These are phyloP conservation scores for Dolichopus griseipennis DNA, from an alignment of 2,888 invertebrate genomes.

Conservation along the genomic window DNA sequence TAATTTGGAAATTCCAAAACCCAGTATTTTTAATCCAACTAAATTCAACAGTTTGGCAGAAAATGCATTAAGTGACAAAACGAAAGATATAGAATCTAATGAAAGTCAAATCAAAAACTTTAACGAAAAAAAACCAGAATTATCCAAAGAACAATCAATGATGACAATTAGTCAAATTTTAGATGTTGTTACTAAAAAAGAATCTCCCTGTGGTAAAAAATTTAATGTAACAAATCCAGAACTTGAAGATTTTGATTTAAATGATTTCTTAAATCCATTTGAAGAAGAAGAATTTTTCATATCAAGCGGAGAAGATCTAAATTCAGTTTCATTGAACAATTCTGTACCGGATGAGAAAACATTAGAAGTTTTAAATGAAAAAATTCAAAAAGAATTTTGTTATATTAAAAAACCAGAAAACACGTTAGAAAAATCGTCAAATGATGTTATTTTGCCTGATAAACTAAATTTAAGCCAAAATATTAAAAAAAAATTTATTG, in stretches of 20 bases:
- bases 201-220: not conserved
- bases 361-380: no score
- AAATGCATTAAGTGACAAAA: not conserved
- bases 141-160: not conserved
- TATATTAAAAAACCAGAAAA: no score
- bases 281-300: slow-evolving; percentile 29
- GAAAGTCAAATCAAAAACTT: no score
- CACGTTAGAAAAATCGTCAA: no score
- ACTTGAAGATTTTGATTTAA: slow-evolving; percentile 44
- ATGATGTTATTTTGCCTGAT: no score
- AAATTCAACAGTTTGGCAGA: not conserved
- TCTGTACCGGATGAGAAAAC: no score
- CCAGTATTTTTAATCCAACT: not conserved
- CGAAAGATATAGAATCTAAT: no score
- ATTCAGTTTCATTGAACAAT: no score
- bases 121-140: no score
- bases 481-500: no score
- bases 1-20: not conserved
- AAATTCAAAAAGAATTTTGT: no score
- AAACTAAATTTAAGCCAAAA: no score
- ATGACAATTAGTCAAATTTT: not conserved
- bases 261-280: slow-evolving; percentile 47
- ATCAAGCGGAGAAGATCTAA: not conserved
- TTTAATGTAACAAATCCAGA: slow-evolving; percentile 15
- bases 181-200: slow-evolving; percentile 9